Evolutionary conservation across 2,113 vertebrate species (phyloP).

Genomic region (Gallinago paraguaiae): DNA sequence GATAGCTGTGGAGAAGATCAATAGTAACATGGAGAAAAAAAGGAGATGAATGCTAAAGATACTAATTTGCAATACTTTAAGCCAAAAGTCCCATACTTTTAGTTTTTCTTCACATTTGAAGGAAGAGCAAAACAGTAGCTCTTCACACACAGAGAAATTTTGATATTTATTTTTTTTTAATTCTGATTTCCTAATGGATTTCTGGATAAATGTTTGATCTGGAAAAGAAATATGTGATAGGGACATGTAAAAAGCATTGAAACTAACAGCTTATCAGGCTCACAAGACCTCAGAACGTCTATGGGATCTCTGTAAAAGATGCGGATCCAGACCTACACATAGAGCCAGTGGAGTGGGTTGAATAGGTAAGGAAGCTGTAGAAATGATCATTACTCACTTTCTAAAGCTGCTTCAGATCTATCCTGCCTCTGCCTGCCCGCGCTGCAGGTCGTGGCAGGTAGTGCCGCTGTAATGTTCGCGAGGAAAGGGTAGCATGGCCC

Average conservation of each 20-base stretch:
- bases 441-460: not conserved
- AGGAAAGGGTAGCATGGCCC: not conserved
- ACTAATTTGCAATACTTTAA: slow-evolving; percentile 3
- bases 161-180: not conserved
- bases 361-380: not conserved
- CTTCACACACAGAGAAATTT: not conserved
- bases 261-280: not conserved
- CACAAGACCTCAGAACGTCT: not conserved
- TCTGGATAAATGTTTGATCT: not conserved
- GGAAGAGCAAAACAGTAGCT: not conserved
- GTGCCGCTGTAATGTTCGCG: not conserved
- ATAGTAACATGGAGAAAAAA: not conserved
- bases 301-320: not conserved
- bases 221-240: not conserved
- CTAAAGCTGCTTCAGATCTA: not conserved
- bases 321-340: not conserved
- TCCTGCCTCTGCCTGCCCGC: not conserved
- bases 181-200: not conserved
- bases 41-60: not conserved
- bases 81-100: not conserved
- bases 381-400: not conserved
- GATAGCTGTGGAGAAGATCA: not conserved
- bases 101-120: not conserved
- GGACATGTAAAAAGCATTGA: not conserved
- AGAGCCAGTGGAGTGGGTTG: not conserved